These are phyloP conservation scores for Coryphaenoides rupestris DNA, from an alignment of 2,113 vertebrate genomes.

Conservation along the genomic window DNA sequence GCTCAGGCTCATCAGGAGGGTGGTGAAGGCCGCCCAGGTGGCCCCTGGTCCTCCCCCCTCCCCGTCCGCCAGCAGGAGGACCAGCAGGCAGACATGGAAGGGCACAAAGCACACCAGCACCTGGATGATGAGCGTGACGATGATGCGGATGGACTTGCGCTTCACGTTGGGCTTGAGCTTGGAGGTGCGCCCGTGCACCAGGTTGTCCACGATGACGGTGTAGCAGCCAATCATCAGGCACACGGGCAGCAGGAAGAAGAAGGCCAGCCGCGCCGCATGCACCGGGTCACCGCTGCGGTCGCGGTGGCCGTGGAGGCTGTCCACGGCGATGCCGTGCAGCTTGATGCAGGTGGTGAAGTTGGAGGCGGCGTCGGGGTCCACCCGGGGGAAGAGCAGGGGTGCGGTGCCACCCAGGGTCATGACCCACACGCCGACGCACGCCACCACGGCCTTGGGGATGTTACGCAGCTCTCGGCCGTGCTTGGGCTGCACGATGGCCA, in stretches of 20 bases:
- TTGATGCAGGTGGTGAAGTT: constrained; percentile 87
- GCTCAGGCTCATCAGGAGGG: constrained; percentile 94
- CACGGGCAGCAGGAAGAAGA: constrained; percentile 89
- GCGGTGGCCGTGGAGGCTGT: constrained; percentile 67
- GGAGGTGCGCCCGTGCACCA: constrained; percentile 84
- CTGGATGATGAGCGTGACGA: constrained; percentile 87
- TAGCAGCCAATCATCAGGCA: constrained; percentile 93
- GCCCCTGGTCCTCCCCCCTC: neutral
- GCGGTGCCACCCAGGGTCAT: constrained; percentile 82
- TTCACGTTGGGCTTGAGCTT: constrained; percentile 93
- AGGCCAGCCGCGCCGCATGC: constrained; percentile 81
- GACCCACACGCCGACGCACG: constrained; percentile 81
- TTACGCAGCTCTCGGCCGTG: constrained; percentile 89
- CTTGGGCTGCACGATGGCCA: constrained; percentile 92
- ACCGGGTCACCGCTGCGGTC: constrained; percentile 69
- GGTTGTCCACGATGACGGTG: constrained; percentile 83
- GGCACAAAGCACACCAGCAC: constrained; percentile 91
- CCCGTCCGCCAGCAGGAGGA: constrained; percentile 72
- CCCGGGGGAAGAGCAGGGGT: constrained; percentile 76
- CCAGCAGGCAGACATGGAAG: constrained; percentile 84
- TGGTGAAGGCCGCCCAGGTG: constrained; percentile 86
- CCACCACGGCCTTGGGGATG: constrained; percentile 82
- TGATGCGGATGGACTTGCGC: constrained; percentile 92
- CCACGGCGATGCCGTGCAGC: constrained; percentile 85
- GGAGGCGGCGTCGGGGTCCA: constrained; percentile 77